Evolutionary conservation across 2,113 vertebrate species (phyloP), one percentile per base, ranked within the genome.

Genomic region (human (Homo sapiens)): DNA sequence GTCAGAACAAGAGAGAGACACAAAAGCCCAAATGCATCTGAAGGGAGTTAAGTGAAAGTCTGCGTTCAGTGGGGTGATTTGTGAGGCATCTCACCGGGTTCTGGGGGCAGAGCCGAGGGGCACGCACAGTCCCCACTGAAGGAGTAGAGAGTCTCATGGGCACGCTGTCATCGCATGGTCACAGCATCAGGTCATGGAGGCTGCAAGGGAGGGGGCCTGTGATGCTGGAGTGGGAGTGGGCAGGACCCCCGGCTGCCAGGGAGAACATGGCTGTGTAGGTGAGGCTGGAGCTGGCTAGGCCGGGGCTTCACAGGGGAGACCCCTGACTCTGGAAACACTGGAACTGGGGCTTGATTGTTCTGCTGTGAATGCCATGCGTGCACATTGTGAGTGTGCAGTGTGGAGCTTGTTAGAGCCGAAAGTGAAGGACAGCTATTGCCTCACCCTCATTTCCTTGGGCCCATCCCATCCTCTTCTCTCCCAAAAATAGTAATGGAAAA

Each of bases 31-130:
- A n/a, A 32, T 8, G 22, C 3, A 4, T 57, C 12, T 25, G 52
- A 12, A 17, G 12, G 20, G 23, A 27, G n/a, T 40, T 13, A 12
- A 12, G 38, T 8, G 5, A 43, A 2, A 0, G 5, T 13, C 72
- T 22, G 70, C 20, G 8, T n/a, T 40, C 8, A 72, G 7, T 22
- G n/a, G n/a, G 9, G 8, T 9, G 1, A 40, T 40, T 12, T 25
- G 72, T 1, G 5, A 9, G 38, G 72, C 72, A 40, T 40, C 38
- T 18, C 27, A 32, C 45, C 4, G 17, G 45, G 8, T 32, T 20
- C 30, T 20, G 76, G 48, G 30, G 32, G 27, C 45, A 20, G 45
- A 50, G 45, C 27, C 0, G 14, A 35, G 45, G 45, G 61, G 5
- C 61, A 64, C 8, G 8, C 75, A 50, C 16, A 16, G 27, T 50